These are phyloP conservation scores for Crotalus viridis DNA, from an alignment of 2,113 vertebrate species.

Conservation along the genomic window DNA sequence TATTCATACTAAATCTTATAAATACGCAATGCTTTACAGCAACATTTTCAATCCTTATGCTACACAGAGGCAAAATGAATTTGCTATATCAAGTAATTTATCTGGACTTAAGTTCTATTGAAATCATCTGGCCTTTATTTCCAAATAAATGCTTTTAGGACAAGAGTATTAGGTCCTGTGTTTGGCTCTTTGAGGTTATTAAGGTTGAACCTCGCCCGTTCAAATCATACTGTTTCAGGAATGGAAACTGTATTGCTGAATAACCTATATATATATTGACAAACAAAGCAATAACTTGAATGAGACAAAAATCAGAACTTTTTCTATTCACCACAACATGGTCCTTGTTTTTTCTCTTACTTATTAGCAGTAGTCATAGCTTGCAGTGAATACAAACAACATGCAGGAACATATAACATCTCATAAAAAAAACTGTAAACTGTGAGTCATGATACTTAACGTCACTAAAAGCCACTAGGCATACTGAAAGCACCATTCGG, in stretches of 20 bases:
- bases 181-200: not conserved
- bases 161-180: not conserved
- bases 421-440: not conserved
- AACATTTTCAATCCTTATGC: not conserved
- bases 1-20: not conserved
- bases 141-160: not conserved
- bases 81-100: not conserved
- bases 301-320: not conserved
- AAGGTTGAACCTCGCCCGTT: not conserved
- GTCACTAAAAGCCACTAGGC: not conserved
- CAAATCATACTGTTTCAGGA: not conserved
- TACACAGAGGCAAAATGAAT: not conserved
- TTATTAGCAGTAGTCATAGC: not conserved
- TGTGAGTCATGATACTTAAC: not conserved
- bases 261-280: not conserved
- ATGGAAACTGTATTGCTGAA: not conserved
- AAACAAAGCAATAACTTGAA: not conserved
- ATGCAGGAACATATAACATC: not conserved
- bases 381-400: not conserved
- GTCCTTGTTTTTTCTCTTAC: not conserved
- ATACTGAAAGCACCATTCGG: not conserved
- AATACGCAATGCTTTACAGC: not conserved
- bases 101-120: not conserved
- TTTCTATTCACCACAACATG: not conserved
- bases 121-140: not conserved